phyloP scores from a whole-genome alignment of 2,888 invertebrate genomes.

The Chrysodeixis includens region DNA sequence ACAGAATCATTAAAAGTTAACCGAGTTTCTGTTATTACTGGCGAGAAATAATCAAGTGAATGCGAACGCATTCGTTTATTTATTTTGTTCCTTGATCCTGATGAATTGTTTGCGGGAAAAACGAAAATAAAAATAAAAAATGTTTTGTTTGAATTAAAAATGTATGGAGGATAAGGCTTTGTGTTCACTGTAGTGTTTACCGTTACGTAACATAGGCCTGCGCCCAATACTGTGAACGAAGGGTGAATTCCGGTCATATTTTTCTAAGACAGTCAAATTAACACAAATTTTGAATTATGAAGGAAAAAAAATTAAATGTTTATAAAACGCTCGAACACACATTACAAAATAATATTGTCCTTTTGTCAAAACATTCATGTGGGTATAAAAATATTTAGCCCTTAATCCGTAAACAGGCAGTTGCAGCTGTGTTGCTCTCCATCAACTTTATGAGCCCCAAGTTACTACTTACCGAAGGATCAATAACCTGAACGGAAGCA shows the following conservation, averaged over 20 bases:
- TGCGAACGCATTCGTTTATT: conserved; percentile 1
- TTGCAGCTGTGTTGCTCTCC: background rate
- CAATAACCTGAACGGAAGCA: background rate
- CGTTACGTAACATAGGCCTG: no score
- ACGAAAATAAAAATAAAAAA: background rate
- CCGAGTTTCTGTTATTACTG: background rate
- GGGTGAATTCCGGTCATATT: no score
- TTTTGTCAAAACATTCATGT: background rate
- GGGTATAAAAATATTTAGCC: background rate
- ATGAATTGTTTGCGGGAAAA: conserved; percentile 1
- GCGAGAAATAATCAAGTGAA: conserved; percentile 3
- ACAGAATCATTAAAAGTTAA: conserved; percentile 1
- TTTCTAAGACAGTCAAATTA: no score
- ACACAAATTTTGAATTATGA: no score
- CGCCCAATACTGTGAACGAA: no score
- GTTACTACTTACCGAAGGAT: background rate
- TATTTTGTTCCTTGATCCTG: background rate
- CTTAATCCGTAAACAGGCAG: background rate
- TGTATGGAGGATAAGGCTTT: background rate
- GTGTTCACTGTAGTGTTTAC: no score
- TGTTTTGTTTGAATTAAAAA: conserved; percentile 5
- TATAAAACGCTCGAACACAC: no score
- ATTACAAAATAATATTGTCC: no score
- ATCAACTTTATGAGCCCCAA: conserved; percentile 1
- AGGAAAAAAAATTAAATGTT: no score